phyloP scores from a whole-genome alignment of 2,113 vertebrate species.

The Tychaedon coryphoeus region DNA sequence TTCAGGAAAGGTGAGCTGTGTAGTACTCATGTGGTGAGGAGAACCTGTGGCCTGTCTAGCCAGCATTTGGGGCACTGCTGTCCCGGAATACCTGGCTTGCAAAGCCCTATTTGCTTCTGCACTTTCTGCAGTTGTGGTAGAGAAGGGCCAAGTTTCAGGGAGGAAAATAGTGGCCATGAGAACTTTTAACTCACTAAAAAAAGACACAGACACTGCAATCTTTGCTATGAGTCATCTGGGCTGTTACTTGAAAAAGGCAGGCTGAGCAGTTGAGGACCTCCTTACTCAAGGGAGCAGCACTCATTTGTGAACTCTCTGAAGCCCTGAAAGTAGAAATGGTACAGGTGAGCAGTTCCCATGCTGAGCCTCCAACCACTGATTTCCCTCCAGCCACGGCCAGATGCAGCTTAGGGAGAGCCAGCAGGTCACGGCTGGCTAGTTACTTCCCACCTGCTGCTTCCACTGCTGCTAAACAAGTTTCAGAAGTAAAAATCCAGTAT shows the following conservation, averaged over 20 bases:
- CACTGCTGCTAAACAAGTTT: background rate
- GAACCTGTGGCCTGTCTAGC: background rate
- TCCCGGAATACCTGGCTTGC: background rate
- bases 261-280: constrained; percentile 8
- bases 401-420: background rate
- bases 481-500: background rate
- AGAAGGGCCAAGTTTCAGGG: constrained; percentile 9
- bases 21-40: background rate
- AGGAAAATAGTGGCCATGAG: background rate
- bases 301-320: background rate
- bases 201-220: constrained; percentile 3
- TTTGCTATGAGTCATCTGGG: constrained; percentile 49
- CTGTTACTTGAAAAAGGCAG: background rate
- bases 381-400: background rate
- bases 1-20: background rate
- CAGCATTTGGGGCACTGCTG: background rate
- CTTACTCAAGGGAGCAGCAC: background rate
- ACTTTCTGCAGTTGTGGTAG: background rate
- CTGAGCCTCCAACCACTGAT: background rate
- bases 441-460: constrained; percentile 9
- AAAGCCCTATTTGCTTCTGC: background rate
- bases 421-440: background rate
- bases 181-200: constrained; percentile 41
- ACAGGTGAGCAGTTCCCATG: background rate
- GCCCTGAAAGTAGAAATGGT: constrained; percentile 23